Conservation (phyloP, 2,797 vertebrate genomes). For the Hoplostethus mediterraneus region DNA sequence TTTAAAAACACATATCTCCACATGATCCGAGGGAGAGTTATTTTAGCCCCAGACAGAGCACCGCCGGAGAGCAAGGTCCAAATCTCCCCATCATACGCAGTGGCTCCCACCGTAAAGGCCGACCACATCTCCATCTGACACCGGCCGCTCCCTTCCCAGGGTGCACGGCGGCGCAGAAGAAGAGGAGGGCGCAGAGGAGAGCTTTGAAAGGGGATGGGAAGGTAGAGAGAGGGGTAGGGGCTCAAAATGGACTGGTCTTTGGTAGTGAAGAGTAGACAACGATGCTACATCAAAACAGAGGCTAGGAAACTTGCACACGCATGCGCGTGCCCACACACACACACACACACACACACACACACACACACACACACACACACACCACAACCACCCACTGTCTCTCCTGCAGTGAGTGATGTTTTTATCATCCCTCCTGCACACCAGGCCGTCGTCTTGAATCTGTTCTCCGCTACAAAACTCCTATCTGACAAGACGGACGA, state of each 20-base stretch:
- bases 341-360: conserved; percentile 25
- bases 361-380: not conserved
- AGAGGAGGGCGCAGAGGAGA: conserved; percentile 32
- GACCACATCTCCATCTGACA: conserved; percentile 72
- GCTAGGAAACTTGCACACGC: no score
- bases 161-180: conserved; percentile 44
- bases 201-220: not conserved
- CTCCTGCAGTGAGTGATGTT: conserved; percentile 65
- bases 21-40: conserved; percentile 50
- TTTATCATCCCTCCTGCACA: conserved; percentile 70
- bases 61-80: conserved; percentile 55
- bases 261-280: conserved; percentile 17
- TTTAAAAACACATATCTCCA: conserved; percentile 59
- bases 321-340: no score
- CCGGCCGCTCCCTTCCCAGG: conserved; percentile 55
- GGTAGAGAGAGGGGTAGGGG: conserved; percentile 14
- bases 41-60: conserved; percentile 62
- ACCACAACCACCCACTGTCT: conserved; percentile 52
- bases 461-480: conserved; percentile 42
- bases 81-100: conserved; percentile 52
- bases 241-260: conserved; percentile 35
- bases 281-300: conserved; percentile 17
- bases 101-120: conserved; percentile 53
- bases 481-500: conserved; percentile 62
- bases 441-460: conserved; percentile 65